A percentile compares a stretch with the other conserved stretches of the same genome.
phyloP scores from a whole-genome alignment of 2,113 vertebrate species.

The Petrocephalus microphthalmus region DNA sequence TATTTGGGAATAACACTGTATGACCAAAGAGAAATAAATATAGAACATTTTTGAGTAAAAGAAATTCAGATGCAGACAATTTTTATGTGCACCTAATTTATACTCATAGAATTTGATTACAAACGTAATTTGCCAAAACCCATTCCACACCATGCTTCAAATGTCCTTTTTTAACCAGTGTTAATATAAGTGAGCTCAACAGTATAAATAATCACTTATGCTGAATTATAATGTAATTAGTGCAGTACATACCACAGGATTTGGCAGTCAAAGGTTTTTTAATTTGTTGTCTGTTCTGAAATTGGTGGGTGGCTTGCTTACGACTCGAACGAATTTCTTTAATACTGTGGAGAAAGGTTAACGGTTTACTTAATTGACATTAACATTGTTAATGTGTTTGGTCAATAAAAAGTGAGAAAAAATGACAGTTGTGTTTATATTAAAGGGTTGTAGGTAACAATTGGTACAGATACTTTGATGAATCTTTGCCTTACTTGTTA shows the following conservation, averaged over 20 bases:
- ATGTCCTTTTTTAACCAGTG: conserved; percentile 39
- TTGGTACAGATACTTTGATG: background rate
- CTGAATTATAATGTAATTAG: conserved; percentile 7
- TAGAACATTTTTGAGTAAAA: conserved; percentile 29
- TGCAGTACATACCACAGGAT: background rate
- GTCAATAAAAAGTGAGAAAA: conserved; percentile 4
- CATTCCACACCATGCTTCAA: conserved; percentile 30
- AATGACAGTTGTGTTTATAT: background rate
- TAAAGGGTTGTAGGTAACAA: background rate
- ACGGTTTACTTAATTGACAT: background rate
- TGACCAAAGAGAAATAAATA: conserved; percentile 43
- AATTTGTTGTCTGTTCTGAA: background rate
- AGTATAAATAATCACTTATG: conserved; percentile 19
- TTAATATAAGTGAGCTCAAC: conserved; percentile 47
- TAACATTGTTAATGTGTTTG: background rate
- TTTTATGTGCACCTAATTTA: conserved; percentile 21
- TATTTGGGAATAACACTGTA: conserved; percentile 38
- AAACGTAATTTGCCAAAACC: conserved; percentile 32
- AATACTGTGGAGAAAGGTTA: background rate
- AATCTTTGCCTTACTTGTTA: background rate
- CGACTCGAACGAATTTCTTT: background rate
- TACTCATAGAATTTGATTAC: conserved; percentile 23
- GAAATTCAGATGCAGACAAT: conserved; percentile 21
- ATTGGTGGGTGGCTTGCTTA: background rate
- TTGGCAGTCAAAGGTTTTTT: background rate